Conservation (phyloP, 2,888 invertebrate genomes). For the Acleris sparsana region DNA sequence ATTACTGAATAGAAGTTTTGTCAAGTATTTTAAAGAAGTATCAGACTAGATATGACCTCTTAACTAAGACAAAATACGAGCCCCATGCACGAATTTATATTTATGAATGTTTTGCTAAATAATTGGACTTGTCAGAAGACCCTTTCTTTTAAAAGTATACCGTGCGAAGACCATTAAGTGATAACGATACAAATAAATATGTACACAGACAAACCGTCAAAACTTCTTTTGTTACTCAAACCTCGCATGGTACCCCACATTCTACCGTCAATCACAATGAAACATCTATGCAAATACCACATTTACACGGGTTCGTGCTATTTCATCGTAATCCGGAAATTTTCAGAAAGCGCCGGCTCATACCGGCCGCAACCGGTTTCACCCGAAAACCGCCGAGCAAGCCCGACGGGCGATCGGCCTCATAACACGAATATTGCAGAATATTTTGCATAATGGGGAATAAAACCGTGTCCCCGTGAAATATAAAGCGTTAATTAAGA, state of each 20-base stretch:
- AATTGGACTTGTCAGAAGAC: no score
- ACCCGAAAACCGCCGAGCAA: slow-evolving; percentile 1
- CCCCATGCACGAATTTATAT: no score
- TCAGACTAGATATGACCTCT: no score
- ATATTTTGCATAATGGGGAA: slow-evolving; percentile 25
- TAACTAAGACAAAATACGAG: no score
- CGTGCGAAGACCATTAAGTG: no score
- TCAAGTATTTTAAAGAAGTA: no score
- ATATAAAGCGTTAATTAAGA: slow-evolving; percentile 20
- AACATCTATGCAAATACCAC: slow-evolving; percentile 21
- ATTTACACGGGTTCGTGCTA: slow-evolving; percentile 11
- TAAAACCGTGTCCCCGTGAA: slow-evolving; percentile 32
- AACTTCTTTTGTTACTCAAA: background rate
- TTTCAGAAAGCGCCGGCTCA: slow-evolving; percentile 23
- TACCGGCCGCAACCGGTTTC: slow-evolving; percentile 32
- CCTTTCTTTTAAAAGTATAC: no score
- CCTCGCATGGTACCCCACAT: background rate
- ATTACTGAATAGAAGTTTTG: no score
- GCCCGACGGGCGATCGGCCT: slow-evolving; percentile 5
- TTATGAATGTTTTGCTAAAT: no score
- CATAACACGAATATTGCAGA: slow-evolving; percentile 26
- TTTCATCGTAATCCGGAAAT: slow-evolving; percentile 37
- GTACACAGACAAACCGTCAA: background rate
- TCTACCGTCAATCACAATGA: slow-evolving; percentile 11
- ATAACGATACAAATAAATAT: no score